phyloP scores from a whole-genome alignment of 1,140 invertebrate genomes.

The Musca vetustissima region DNA sequence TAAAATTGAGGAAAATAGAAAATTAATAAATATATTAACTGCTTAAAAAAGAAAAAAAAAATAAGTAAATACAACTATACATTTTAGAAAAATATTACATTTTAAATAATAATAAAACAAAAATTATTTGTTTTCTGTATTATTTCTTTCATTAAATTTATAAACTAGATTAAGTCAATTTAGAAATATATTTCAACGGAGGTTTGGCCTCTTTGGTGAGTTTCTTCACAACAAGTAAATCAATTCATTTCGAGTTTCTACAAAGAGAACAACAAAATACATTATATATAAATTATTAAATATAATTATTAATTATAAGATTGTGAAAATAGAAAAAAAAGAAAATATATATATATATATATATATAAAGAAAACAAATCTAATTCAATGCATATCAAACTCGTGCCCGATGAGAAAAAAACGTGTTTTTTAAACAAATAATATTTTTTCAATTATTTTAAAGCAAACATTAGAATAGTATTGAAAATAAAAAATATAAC shows the following conservation, averaged over 20 bases:
- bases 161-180: no score
- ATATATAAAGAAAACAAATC: conserved; percentile 17
- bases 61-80: not conserved
- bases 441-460: conserved; percentile 16
- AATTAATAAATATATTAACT: not conserved
- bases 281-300: conserved; percentile 19
- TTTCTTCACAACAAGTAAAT: not conserved
- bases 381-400: conserved; percentile 55
- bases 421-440: not conserved
- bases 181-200: not conserved
- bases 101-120: no score
- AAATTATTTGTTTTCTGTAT: no score
- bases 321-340: conserved; percentile 29
- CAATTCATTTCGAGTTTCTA: conserved; percentile 11
- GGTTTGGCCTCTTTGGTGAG: not conserved
- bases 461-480: conserved; percentile 21
- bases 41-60: not conserved
- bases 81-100: no score
- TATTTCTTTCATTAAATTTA: no score
- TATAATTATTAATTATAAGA: conserved; percentile 30
- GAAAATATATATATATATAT: no score
- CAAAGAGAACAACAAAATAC: conserved; percentile 30
- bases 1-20: not conserved
- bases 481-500: not conserved
- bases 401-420: conserved; percentile 46